Conservation (phyloP, 2,113 vertebrate species). For the Equus quagga region DNA sequence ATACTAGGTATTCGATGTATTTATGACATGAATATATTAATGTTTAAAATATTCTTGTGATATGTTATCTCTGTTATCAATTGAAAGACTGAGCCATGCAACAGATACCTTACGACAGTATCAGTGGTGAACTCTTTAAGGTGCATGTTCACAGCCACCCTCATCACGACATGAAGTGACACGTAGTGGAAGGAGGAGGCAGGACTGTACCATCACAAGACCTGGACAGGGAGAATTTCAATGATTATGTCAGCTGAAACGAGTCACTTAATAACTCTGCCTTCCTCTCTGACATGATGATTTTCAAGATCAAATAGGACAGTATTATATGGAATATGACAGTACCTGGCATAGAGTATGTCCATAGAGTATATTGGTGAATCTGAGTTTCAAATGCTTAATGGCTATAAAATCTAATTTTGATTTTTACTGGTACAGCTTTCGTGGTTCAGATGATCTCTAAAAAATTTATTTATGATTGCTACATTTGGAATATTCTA, state of each 20-base stretch:
- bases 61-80: not conserved
- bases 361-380: not conserved
- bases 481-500: constrained; percentile 1
- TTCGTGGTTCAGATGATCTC: not conserved
- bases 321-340: not conserved
- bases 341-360: not conserved
- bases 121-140: not conserved
- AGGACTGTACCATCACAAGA: not conserved
- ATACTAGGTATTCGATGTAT: not conserved
- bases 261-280: not conserved
- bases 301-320: not conserved
- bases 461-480: not conserved
- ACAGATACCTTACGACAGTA: not conserved
- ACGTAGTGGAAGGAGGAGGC: not conserved
- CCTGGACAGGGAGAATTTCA: not conserved
- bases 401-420: constrained; percentile 25
- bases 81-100: not conserved
- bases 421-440: constrained; percentile 10
- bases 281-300: not conserved
- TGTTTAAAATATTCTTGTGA: not conserved
- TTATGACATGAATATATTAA: not conserved
- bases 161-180: not conserved
- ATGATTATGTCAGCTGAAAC: not conserved
- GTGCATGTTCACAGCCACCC: not conserved
- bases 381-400: constrained; percentile 41